These are phyloP conservation scores for Chascanopsetta lugubris DNA, from an alignment of 2,113 vertebrate species.

Conservation along the genomic window DNA sequence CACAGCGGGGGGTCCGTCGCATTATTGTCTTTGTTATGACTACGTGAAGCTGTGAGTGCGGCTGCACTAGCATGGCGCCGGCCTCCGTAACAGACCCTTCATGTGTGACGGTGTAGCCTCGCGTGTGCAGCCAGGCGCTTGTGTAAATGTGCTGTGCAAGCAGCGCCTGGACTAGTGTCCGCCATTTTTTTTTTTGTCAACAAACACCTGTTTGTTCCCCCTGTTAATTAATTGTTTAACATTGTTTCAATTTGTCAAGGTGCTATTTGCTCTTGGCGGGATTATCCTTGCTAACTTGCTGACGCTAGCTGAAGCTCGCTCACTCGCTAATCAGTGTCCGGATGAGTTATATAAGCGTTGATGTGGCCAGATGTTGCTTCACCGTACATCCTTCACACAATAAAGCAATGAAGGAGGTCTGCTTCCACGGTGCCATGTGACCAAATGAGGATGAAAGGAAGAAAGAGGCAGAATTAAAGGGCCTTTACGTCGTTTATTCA, in stretches of 20 bases:
- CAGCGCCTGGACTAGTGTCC: constrained; percentile 33
- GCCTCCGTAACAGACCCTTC: not conserved
- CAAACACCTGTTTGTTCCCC: constrained; percentile 72
- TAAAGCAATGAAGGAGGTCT: constrained; percentile 24
- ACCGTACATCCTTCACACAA: constrained; percentile 13
- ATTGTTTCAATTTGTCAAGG: constrained; percentile 74
- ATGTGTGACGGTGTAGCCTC: not conserved
- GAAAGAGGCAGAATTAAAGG: not conserved
- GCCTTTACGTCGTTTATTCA: too few relatives aligned
- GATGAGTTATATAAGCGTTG: constrained; percentile 64
- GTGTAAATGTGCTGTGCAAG: constrained; percentile 19
- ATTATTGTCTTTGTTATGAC: constrained; percentile 39
- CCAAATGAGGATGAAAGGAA: not conserved
- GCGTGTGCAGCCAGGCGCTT: not conserved
- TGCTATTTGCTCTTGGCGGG: constrained; percentile 40
- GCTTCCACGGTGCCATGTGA: constrained; percentile 2
- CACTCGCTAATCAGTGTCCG: constrained; percentile 64
- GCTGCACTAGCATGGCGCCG: constrained; percentile 5
- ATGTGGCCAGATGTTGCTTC: constrained; percentile 62
- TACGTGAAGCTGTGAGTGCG: constrained; percentile 34
- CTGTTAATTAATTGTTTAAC: constrained; percentile 76
- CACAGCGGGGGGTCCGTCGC: constrained; percentile 51
- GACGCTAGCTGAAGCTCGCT: constrained; percentile 41
- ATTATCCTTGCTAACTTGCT: constrained; percentile 59
- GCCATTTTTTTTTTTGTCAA: constrained; percentile 53